A percentile compares a stretch with the other conserved stretches of the same genome.
phyloP scores from a whole-genome alignment of 2,888 invertebrate species.

The Oscheius sp. region DNA sequence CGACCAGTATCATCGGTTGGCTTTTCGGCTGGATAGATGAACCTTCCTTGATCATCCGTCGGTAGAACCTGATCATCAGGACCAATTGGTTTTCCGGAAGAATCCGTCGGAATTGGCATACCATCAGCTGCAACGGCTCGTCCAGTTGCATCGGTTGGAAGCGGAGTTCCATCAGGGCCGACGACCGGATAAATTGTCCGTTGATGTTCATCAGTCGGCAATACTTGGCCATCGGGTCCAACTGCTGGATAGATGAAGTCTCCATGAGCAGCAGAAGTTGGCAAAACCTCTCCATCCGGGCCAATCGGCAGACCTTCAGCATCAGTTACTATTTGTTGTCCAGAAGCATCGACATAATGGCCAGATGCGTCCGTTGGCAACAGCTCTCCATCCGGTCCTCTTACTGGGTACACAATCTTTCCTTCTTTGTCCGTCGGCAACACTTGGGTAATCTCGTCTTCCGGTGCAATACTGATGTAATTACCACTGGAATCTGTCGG shows the following conservation, averaged over 20 bases:
- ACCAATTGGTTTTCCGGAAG: constrained; percentile 43
- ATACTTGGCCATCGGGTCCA: constrained; percentile 53
- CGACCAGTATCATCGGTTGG: constrained; percentile 35
- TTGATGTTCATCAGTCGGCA: constrained; percentile 47
- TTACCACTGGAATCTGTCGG: constrained; percentile 30
- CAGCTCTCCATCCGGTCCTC: constrained; percentile 1
- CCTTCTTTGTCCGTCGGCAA: constrained; percentile 56
- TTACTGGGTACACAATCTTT: constrained; percentile 31
- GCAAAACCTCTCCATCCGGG: constrained; percentile 42
- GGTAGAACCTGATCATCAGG: constrained; percentile 49
- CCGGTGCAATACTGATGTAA: constrained; percentile 36
- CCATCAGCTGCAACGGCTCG: constrained; percentile 53
- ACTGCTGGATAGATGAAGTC: constrained; percentile 39
- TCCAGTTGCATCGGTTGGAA: constrained; percentile 44
- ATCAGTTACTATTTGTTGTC: constrained; percentile 35
- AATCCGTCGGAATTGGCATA: constrained; percentile 42
- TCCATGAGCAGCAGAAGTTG: constrained; percentile 32
- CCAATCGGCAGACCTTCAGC: constrained; percentile 34
- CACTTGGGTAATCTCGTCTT: background rate
- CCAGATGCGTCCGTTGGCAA: constrained; percentile 43
- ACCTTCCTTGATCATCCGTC: constrained; percentile 56
- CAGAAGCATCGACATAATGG: constrained; percentile 40
- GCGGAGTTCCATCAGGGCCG: constrained; percentile 46
- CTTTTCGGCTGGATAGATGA: constrained; percentile 47
- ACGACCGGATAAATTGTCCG: constrained; percentile 41